Percentiles rank a stretch among this genome's conserved stretches.
Conservation (phyloP, 2,797 vertebrate genomes). For the Argentina silus region DNA sequence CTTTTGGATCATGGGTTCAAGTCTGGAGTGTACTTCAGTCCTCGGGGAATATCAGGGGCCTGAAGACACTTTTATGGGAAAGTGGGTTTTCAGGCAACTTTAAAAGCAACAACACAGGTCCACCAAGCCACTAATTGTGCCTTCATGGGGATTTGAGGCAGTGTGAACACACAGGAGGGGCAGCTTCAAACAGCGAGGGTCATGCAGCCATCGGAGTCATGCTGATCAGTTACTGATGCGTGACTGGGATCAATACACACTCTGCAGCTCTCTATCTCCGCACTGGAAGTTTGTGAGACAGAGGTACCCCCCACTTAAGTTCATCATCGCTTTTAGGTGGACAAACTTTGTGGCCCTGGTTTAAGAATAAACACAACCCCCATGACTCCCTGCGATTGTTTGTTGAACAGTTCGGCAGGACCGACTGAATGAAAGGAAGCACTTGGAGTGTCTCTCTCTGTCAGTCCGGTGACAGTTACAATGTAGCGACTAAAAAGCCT, state of each 20-base stretch:
- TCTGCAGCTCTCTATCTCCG: constrained; percentile 56
- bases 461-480: constrained; percentile 75
- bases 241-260: constrained; percentile 77
- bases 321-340: constrained; percentile 66
- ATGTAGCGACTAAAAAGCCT: constrained; percentile 67
- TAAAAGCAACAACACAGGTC: constrained; percentile 71
- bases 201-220: constrained; percentile 71
- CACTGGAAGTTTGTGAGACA: constrained; percentile 58
- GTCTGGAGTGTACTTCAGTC: neutral
- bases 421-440: constrained; percentile 66
- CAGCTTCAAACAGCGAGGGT: constrained; percentile 62
- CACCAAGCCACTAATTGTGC: constrained; percentile 70
- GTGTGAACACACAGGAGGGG: constrained; percentile 35
- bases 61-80: constrained; percentile 41
- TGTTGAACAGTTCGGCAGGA: constrained; percentile 66
- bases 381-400: constrained; percentile 67
- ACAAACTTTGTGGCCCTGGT: constrained; percentile 50
- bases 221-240: constrained; percentile 73
- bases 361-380: constrained; percentile 76
- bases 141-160: constrained; percentile 67
- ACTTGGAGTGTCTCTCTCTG: constrained; percentile 71
- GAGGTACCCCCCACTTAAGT: constrained; percentile 58
- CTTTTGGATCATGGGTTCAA: neutral
- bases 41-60: neutral
- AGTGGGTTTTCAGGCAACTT: constrained; percentile 58